Conservation (phyloP, 1,140 invertebrate genomes). For the Cherax quadricarinatus region DNA sequence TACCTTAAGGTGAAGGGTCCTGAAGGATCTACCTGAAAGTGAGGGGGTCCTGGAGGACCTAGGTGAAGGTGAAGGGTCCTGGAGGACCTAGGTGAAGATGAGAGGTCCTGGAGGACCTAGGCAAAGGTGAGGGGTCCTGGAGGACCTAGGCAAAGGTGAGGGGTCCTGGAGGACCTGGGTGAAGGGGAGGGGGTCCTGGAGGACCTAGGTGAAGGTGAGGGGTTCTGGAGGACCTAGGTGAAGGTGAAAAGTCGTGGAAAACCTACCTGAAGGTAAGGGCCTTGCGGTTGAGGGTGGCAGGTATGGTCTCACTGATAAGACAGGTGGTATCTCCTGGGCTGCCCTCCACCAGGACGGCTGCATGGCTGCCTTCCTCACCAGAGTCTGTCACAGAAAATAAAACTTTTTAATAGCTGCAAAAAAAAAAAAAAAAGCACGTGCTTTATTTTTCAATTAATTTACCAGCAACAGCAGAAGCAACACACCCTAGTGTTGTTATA, state of each 20-base stretch:
- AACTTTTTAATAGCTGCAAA: no score
- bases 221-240: not conserved
- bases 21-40: not conserved
- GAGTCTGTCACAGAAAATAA: not conserved
- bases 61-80: not conserved
- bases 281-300: not conserved
- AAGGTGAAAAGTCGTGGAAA: not conserved
- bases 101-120: not conserved
- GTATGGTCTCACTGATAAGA: conserved; percentile 22
- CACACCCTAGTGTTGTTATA: no score
- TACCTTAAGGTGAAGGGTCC: not conserved
- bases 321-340: conserved; percentile 12
- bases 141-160: not conserved
- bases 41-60: not conserved
- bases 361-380: conserved; percentile 24
- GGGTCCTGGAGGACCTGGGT: not conserved
- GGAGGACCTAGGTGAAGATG: not conserved
- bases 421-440: no score
- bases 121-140: not conserved
- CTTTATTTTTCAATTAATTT: no score
- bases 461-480: no score
- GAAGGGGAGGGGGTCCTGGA: not conserved
- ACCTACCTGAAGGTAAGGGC: conserved; percentile 29
- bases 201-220: not conserved
- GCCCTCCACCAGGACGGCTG: conserved; percentile 35